A percentile compares a stretch with the other conserved stretches of the same genome.
These are phyloP conservation scores for Eumacrocentrus americanus DNA, from an alignment of 2,888 invertebrate genomes.

Conservation along the genomic window DNA sequence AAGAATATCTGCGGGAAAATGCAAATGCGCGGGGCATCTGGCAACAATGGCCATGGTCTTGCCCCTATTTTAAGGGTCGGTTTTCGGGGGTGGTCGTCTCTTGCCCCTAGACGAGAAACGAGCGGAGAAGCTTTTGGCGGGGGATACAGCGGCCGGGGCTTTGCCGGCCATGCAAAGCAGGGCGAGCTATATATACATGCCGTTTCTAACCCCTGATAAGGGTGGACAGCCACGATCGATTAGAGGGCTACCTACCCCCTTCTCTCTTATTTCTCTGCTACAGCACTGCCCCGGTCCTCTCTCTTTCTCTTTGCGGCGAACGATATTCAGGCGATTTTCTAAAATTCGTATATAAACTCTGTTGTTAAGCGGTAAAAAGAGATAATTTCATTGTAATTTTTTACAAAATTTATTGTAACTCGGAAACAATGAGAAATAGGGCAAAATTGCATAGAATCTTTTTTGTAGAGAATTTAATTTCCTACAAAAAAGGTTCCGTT, in stretches of 20 bases:
- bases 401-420: too few relatives aligned
- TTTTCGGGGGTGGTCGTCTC: conserved; percentile 49
- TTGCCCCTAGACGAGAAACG: conserved; percentile 26
- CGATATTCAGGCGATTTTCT: too few relatives aligned
- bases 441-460: too few relatives aligned
- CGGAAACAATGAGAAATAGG: too few relatives aligned
- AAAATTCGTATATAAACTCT: too few relatives aligned
- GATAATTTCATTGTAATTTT: too few relatives aligned
- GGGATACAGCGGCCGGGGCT: conserved; percentile 31
- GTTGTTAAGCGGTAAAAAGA: too few relatives aligned
- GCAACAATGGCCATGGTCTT: conserved; percentile 62
- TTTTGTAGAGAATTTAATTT: too few relatives aligned
- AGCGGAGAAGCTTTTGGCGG: conserved; percentile 24
- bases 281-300: conserved; percentile 31
- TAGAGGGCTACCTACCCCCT: conserved; percentile 57
- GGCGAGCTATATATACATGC: conserved; percentile 30
- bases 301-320: conserved; percentile 18
- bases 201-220: conserved; percentile 58
- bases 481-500: too few relatives aligned
- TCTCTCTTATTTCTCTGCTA: conserved; percentile 41
- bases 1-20: conserved; percentile 58
- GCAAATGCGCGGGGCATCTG: conserved; percentile 61
- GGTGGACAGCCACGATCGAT: conserved; percentile 63
- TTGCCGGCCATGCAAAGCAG: conserved; percentile 45
- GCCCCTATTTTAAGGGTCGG: conserved; percentile 62